Percentiles rank a stretch among this genome's conserved stretches.
Conservation (phyloP, 2,797 vertebrate species). For the Discoglossus pictus region DNA sequence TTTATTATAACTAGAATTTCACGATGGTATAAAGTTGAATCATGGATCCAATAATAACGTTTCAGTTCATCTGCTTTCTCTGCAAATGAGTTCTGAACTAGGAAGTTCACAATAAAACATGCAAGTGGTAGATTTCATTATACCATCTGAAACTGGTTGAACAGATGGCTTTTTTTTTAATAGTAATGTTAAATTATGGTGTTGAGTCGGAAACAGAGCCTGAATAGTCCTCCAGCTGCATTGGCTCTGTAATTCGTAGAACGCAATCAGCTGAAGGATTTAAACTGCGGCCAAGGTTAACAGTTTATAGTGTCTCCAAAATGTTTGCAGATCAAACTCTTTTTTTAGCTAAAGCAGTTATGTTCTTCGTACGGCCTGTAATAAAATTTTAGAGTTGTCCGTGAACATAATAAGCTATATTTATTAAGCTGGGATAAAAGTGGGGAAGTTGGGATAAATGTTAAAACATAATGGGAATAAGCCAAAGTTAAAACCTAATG, state of each 20-base stretch:
- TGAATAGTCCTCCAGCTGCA: constrained; percentile 41
- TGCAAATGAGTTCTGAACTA: too few species aligned
- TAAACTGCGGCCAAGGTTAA: constrained; percentile 29
- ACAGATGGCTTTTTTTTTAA: constrained; percentile 40
- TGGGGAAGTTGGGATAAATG: too few species aligned
- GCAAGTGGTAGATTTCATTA: constrained; percentile 9
- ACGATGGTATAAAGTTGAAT: too few species aligned
- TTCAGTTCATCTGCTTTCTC: too few species aligned
- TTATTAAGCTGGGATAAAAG: too few species aligned
- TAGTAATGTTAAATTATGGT: constrained; percentile 45
- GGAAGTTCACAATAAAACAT: too few species aligned
- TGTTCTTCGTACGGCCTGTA: neutral
- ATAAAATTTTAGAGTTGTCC: neutral
- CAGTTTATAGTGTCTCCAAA: constrained; percentile 20
- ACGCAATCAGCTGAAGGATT: constrained; percentile 31
- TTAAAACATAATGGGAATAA: too few species aligned
- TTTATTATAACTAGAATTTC: too few species aligned
- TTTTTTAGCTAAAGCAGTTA: neutral
- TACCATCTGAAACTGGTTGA: constrained; percentile 11
- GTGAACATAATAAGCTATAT: too few species aligned
- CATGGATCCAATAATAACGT: too few species aligned
- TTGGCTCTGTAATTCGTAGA: constrained; percentile 25
- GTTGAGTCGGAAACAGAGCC: constrained; percentile 36
- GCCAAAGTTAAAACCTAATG: too few species aligned
- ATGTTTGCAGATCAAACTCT: neutral